Evolutionary conservation across 1,140 invertebrate genomes (phyloP).

Genomic region (Chlorops oryzae): DNA sequence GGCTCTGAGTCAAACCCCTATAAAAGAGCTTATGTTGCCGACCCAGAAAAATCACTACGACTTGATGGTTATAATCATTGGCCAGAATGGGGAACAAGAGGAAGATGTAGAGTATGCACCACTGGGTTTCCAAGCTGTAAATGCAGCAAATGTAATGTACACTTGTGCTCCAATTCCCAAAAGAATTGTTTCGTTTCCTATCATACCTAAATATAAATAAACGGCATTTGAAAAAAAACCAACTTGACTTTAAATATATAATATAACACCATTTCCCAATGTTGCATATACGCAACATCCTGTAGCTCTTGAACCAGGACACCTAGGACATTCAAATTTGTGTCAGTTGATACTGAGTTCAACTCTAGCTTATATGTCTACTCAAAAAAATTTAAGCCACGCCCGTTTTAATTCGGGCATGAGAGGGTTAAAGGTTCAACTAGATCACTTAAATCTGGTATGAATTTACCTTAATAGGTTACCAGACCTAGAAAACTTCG

Average conservation of each 20-base stretch:
- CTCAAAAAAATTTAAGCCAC: constrained; percentile 11
- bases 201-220: background rate
- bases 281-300: constrained; percentile 8
- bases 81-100: constrained; percentile 11
- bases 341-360: constrained; percentile 10
- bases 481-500: constrained; percentile 1
- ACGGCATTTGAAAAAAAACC: background rate
- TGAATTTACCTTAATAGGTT: background rate
- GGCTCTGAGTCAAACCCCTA: constrained; percentile 11
- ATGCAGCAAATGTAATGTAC: constrained; percentile 8
- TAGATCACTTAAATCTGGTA: background rate
- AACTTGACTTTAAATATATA: background rate
- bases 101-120: constrained; percentile 14
- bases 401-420: constrained; percentile 13
- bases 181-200: background rate
- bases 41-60: constrained; percentile 16
- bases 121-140: constrained; percentile 9
- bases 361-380: constrained; percentile 9
- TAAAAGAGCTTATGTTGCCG: constrained; percentile 14
- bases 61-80: constrained; percentile 16
- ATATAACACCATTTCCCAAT: background rate
- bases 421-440: constrained; percentile 15
- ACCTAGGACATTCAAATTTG: constrained; percentile 10
- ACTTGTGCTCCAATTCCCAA: constrained; percentile 1
- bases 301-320: constrained; percentile 14